A percentile compares a stretch with the other conserved stretches of the same genome.
Evolutionary conservation across 2,888 invertebrate species (phyloP).

Genomic region (Drosophila formosana): DNA sequence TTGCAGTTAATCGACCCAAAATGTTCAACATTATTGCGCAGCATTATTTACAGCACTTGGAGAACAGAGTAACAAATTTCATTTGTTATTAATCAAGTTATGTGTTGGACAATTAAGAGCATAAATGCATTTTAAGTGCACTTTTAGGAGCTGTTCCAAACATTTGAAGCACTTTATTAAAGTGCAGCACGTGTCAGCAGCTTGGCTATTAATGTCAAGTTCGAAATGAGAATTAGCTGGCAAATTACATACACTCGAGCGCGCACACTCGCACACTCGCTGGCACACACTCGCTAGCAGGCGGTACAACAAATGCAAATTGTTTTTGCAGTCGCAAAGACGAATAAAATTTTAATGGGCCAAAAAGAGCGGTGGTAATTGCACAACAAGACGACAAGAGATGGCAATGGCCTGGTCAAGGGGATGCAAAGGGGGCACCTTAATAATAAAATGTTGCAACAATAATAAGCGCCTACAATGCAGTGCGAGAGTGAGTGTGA

Average conservation of each 20-base stretch:
- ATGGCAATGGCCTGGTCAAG: slow-evolving; percentile 15
- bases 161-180: slow-evolving; percentile 40
- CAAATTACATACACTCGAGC: slow-evolving; percentile 36
- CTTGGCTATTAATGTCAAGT: slow-evolving; percentile 76
- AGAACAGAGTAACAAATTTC: slow-evolving; percentile 11
- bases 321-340: slow-evolving; percentile 54
- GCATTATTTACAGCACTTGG: background rate
- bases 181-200: slow-evolving; percentile 60
- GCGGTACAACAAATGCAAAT: slow-evolving; percentile 61
- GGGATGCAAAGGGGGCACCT: slow-evolving; percentile 15
- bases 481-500: background rate
- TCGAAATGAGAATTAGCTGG: slow-evolving; percentile 66
- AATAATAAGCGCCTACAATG: slow-evolving; percentile 42
- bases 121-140: slow-evolving; percentile 50
- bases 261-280: slow-evolving; percentile 11
- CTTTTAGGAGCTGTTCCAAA: slow-evolving; percentile 18
- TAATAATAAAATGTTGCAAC: slow-evolving; percentile 46
- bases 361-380: slow-evolving; percentile 50
- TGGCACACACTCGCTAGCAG: slow-evolving; percentile 15
- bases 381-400: slow-evolving; percentile 32
- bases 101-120: slow-evolving; percentile 31
- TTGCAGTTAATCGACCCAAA: background rate
- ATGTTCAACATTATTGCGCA: background rate
- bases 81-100: slow-evolving; percentile 24
- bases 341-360: slow-evolving; percentile 62